These are phyloP conservation scores for Lanistes nyassanus DNA, from an alignment of 1,140 invertebrate species.

Conservation along the genomic window DNA sequence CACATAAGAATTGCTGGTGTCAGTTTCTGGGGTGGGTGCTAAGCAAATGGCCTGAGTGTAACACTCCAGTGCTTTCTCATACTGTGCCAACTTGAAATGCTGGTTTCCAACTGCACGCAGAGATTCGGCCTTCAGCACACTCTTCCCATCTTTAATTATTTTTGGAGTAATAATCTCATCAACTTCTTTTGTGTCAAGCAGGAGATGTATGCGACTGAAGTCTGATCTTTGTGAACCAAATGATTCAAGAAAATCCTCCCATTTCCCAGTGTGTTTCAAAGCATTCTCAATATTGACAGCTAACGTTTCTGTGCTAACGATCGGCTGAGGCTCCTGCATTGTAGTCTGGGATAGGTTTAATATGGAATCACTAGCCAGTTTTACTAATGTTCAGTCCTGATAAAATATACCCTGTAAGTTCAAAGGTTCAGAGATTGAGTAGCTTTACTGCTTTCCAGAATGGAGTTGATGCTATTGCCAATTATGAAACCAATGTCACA, in stretches of 20 bases:
- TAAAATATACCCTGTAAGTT: too few species aligned
- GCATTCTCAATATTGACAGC: slow-evolving; percentile 12
- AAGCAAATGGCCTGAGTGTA: slow-evolving; percentile 75
- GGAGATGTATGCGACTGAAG: slow-evolving; percentile 52
- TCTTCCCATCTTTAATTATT: slow-evolving; percentile 69
- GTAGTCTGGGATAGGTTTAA: neutral
- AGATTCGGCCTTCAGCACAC: slow-evolving; percentile 72
- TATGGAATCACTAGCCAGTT: too few species aligned
- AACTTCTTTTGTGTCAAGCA: slow-evolving; percentile 47
- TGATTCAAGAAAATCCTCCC: slow-evolving; percentile 32
- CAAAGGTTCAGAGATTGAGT: too few species aligned
- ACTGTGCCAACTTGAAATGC: slow-evolving; percentile 81
- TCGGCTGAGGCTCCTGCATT: slow-evolving; percentile 1
- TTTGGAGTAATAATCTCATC: slow-evolving; percentile 49
- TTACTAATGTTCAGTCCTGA: too few species aligned
- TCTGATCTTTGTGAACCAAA: slow-evolving; percentile 49
- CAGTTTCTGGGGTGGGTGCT: slow-evolving; percentile 48
- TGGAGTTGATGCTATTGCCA: too few species aligned
- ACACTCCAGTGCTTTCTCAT: slow-evolving; percentile 76
- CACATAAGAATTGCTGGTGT: slow-evolving; percentile 8
- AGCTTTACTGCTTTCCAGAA: too few species aligned
- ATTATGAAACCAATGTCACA: too few species aligned
- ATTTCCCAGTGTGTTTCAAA: slow-evolving; percentile 13
- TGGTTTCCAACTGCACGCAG: slow-evolving; percentile 82
- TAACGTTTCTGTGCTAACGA: neutral